A percentile compares a stretch with the other conserved stretches of the same genome.
phyloP scores from a whole-genome alignment of 2,888 invertebrate species.

The Calephelis perditalis region DNA sequence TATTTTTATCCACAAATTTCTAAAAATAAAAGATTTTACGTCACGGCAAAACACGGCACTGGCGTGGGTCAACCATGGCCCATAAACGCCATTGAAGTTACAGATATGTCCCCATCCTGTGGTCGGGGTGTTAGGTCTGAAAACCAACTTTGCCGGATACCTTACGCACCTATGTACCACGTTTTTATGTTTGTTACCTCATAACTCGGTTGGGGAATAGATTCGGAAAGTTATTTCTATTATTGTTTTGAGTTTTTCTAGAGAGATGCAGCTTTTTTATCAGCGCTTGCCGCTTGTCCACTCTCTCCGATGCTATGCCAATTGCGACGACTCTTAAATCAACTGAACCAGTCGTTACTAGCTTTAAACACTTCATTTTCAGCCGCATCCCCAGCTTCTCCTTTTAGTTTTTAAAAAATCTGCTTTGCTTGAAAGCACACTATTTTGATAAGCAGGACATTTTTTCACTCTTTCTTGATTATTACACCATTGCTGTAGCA shows the following conservation, averaged over 20 bases:
- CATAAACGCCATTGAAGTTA: too few species aligned
- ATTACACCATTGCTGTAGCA: conserved; percentile 19
- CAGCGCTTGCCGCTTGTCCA: neutral
- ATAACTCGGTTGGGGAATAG: too few species aligned
- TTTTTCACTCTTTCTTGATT: conserved; percentile 23
- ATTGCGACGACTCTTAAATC: conserved; percentile 20
- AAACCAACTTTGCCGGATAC: too few species aligned
- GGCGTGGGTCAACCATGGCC: too few species aligned
- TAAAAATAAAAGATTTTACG: too few species aligned
- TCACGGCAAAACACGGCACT: too few species aligned
- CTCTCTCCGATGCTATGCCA: conserved; percentile 13
- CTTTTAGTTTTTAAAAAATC: conserved; percentile 22
- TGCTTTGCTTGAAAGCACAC: conserved; percentile 22
- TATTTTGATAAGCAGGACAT: conserved; percentile 20
- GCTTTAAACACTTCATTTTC: conserved; percentile 4
- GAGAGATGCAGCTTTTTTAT: conserved; percentile 18
- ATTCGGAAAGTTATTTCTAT: too few species aligned
- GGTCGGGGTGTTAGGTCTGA: too few species aligned
- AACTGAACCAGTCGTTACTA: conserved; percentile 13
- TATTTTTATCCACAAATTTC: too few species aligned
- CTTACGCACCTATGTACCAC: too few species aligned
- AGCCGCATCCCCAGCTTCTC: conserved; percentile 16
- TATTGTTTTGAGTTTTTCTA: neutral
- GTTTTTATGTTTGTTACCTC: too few species aligned
- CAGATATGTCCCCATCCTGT: too few species aligned